Evolutionary conservation across 1,140 invertebrate genomes (phyloP), one percentile per base, ranked within the genome.

Genomic region (Drosophila ercepeae): DNA sequence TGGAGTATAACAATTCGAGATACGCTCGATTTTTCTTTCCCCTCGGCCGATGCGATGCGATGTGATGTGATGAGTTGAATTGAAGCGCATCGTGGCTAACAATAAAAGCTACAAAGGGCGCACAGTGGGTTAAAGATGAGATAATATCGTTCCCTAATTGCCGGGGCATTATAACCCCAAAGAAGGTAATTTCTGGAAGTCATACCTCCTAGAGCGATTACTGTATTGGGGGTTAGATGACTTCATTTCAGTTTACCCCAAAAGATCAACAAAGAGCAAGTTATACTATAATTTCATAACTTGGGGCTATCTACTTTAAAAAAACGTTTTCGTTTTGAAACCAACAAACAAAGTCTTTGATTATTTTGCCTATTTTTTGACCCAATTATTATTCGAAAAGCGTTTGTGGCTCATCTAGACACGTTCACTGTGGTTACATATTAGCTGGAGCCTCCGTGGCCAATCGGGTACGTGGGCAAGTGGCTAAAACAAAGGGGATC

Each of bases 21-120:
- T 84, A 77, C 55, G 68, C 64, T 75, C 57, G 54, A 19, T 52
- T 58, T 58, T 65, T 70, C 46, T 55, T 36, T 59, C 42, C 53
- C 41, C 60, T 44, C n/a, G 70, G 48, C 42, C 16, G 36, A 19
- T 46, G 14, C 14, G 36, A 36, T 57, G 34, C 19, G 13, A 49
- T 49, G 57, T 53, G 59, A 19, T 52, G 34, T 64, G 34, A 45
- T 23, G 48, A 54, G 44, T 73, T 68, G 61, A 76, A 86, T 76
- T 84, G 76, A 84, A 81, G 82, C 76, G 81, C 76, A 68, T 77
- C 68, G 82, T 76, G 73, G 59, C 81, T 54, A 76, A 69, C 65
- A 81, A 65, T 74, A 61, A 75, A 65, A 73, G 48, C 69, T 44
- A 46, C 54, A 88, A 81, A 74, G 73, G 72, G 81, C 54, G 29